Conservation (phyloP, 1,140 invertebrate genomes). For the Wasmannia auropunctata region DNA sequence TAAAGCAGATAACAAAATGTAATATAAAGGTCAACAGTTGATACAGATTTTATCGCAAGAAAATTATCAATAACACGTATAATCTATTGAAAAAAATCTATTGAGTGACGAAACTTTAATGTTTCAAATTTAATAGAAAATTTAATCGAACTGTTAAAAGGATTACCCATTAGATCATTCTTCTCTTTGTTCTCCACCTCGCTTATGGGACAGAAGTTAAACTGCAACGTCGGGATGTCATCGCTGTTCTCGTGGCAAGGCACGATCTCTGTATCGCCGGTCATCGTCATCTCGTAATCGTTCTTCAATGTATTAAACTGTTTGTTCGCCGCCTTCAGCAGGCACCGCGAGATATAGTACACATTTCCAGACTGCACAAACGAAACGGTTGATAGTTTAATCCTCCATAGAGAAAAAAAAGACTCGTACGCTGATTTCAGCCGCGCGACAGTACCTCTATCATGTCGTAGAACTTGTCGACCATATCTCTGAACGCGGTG, state of each 20-base stretch:
- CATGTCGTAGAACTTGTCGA: slow-evolving; percentile 96
- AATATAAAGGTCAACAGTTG: neutral
- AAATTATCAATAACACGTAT: neutral
- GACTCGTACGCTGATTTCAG: slow-evolving; percentile 11
- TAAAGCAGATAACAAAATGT: neutral
- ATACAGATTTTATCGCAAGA: neutral
- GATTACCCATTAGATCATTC: slow-evolving; percentile 90
- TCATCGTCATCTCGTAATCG: slow-evolving; percentile 98
- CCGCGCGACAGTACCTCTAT: slow-evolving; percentile 89
- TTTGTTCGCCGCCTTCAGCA: slow-evolving; percentile 96
- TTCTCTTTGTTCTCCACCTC: slow-evolving; percentile 89
- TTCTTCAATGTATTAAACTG: slow-evolving; percentile 94
- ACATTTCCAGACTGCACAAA: slow-evolving; percentile 90
- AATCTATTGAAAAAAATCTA: neutral
- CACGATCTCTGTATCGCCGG: slow-evolving; percentile 91
- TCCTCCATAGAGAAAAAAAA: neutral
- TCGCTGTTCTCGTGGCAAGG: slow-evolving; percentile 88
- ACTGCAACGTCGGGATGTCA: slow-evolving; percentile 92
- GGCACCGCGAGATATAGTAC: slow-evolving; percentile 94
- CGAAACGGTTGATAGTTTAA: neutral
- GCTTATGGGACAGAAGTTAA: slow-evolving; percentile 92
- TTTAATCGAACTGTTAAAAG: neutral
- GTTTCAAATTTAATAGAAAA: neutral
- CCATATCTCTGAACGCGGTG: slow-evolving; percentile 97
- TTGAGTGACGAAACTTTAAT: neutral